Evolutionary conservation across 2,888 invertebrate genomes (phyloP), one percentile per base, ranked within the genome.

Genomic region (Chouioia cunea): DNA sequence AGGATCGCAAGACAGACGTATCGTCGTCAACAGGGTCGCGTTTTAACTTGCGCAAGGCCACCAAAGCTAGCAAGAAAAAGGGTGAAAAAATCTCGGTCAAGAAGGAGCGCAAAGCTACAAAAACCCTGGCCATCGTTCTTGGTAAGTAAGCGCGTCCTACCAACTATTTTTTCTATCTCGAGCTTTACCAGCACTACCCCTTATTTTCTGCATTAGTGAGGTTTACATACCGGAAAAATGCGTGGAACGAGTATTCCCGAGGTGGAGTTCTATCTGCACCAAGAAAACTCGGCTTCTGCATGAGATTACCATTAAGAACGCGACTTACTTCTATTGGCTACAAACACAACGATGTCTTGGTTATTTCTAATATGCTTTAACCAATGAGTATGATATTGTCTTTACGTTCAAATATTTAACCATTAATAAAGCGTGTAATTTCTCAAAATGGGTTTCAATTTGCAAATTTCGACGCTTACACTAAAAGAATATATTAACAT

Each of bases 111-210:
- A 97, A 99, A 86, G 99, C 99, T 44, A 99, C 99, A 10, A 99
- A 99, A 89, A 99, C 99, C 10, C 87, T 99, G 77, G 99, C 98
- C 70, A 98, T 99, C 86, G 99, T 99, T 77, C 90, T 99, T 85
- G 98, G 99, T 99, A 88, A 91, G 92, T 86, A 56, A 47, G 64
- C 47, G 63, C 18, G 4, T 60, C 12, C 44, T 67, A 52, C 16
- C 1, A 52, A 44, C 14, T 50, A 47, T 56, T 50, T 47, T 57
- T 64, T 71, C 47, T 10, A 18, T 16, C 15, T 18, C 10, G 10
- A 36, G 36, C 36, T 36, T 36, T 36, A 1, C 14, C 27, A 1
- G 2, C 22, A 18, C 22, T 46, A 8, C 27, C 36, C 59, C 48
- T 18, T 47, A 48, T 62, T 54, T 56, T 60, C 60, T 22, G 62